Percentiles rank a stretch among this genome's conserved stretches.
phyloP scores from a whole-genome alignment of 2,113 vertebrate species.

The Tachycineta bicolor region DNA sequence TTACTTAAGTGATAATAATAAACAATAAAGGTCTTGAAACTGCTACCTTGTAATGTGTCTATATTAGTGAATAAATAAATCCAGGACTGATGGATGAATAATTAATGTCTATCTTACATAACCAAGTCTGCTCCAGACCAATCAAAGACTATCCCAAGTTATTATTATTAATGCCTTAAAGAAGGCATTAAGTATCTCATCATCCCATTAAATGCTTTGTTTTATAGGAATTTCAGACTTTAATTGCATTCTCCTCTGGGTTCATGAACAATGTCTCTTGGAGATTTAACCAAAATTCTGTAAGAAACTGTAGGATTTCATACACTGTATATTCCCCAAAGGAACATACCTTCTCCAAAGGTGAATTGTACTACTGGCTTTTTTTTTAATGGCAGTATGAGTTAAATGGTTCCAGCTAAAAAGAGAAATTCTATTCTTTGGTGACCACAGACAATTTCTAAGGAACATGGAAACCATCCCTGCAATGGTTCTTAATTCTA shows the following conservation, averaged over 20 bases:
- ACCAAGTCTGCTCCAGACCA: neutral
- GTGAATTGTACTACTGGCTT: neutral
- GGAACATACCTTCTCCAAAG: neutral
- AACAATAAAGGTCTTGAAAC: neutral
- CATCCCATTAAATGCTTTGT: neutral
- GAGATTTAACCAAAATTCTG: neutral
- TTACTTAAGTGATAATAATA: neutral
- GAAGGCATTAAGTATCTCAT: neutral
- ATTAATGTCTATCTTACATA: neutral
- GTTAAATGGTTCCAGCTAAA: neutral
- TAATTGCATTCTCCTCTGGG: neutral
- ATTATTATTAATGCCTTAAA: neutral
- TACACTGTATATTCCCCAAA: neutral
- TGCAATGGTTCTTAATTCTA: neutral
- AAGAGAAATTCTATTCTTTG: neutral
- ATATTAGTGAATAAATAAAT: neutral
- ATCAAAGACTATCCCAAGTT: neutral
- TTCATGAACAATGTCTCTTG: neutral
- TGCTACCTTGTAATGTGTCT: neutral
- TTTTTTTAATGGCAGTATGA: neutral
- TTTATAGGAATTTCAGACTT: neutral
- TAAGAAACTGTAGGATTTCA: neutral
- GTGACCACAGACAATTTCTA: neutral
- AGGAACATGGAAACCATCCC: neutral
- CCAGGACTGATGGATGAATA: neutral